Evolutionary conservation across 2,888 invertebrate species (phyloP).

Genomic region (Orthosia gothica): DNA sequence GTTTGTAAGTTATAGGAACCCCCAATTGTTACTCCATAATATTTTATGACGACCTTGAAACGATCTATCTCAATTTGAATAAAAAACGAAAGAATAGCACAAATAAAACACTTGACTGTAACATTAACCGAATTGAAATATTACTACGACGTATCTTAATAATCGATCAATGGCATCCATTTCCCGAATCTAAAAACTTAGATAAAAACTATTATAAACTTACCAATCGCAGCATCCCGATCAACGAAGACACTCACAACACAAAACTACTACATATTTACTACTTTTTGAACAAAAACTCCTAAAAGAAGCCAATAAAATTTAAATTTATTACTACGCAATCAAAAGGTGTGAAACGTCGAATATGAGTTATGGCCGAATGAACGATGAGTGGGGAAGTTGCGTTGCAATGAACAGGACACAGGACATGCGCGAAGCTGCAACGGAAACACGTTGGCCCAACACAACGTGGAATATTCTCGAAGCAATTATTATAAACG

Average conservation of each 20-base stretch:
- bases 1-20: not conserved
- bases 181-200: not conserved
- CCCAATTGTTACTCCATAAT: not conserved
- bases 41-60: not conserved
- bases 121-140: not conserved
- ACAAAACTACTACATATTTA: constrained; percentile 32
- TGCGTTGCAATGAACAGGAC: constrained; percentile 34
- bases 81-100: not conserved
- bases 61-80: not conserved
- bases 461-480: constrained; percentile 28
- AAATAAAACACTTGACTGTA: not conserved
- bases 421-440: constrained; percentile 52
- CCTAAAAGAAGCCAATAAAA: constrained; percentile 7
- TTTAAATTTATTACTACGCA: constrained; percentile 1
- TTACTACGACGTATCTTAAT: not conserved
- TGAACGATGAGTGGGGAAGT: constrained; percentile 17
- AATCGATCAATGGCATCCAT: not conserved
- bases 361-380: constrained; percentile 38
- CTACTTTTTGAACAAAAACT: not conserved
- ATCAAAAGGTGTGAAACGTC: constrained; percentile 31
- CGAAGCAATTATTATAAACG: constrained; percentile 11
- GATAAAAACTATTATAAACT: constrained; percentile 4
- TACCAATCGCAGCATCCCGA: constrained; percentile 24
- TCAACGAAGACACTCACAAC: not conserved
- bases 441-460: constrained; percentile 39